These are phyloP conservation scores for Coenobita brevimanus DNA, from an alignment of 1,140 invertebrate genomes.

Conservation along the genomic window DNA sequence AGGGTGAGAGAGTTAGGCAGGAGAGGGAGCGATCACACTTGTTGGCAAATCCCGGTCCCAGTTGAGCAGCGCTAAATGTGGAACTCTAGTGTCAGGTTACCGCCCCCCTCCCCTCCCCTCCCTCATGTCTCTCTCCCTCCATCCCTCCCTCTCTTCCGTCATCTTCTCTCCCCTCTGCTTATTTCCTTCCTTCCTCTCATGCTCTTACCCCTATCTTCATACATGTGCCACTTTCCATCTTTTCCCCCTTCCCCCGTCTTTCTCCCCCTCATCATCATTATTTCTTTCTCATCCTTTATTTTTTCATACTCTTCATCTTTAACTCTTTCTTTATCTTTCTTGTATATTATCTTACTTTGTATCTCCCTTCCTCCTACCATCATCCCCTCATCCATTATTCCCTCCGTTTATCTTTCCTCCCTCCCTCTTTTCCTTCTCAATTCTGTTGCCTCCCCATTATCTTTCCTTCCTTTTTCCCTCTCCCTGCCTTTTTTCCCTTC, in stretches of 20 bases:
- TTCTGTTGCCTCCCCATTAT: not conserved
- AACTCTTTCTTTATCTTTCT: slow-evolving; percentile 6
- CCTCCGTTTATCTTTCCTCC: not conserved
- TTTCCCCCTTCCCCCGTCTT: not conserved
- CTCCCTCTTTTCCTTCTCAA: not conserved
- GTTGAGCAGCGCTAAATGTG: no score
- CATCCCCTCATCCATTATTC: not conserved
- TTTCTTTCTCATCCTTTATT: no score
- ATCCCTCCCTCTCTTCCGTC: not conserved
- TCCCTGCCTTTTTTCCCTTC: not conserved
- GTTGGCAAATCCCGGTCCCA: no score
- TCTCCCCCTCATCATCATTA: not conserved
- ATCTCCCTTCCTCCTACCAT: not conserved
- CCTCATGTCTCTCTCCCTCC: not conserved
- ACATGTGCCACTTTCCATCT: not conserved
- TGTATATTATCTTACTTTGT: not conserved
- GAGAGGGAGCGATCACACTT: no score
- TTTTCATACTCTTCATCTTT: not conserved
- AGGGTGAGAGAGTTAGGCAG: no score
- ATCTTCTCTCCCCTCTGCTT: no score
- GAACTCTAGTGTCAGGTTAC: slow-evolving; percentile 12
- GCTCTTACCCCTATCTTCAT: not conserved
- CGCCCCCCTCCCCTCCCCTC: not conserved
- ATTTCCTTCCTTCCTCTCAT: not conserved
- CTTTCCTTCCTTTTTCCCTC: not conserved